These are phyloP conservation scores for Mythimna pallens DNA, from an alignment of 2,888 invertebrate species.

Conservation along the genomic window DNA sequence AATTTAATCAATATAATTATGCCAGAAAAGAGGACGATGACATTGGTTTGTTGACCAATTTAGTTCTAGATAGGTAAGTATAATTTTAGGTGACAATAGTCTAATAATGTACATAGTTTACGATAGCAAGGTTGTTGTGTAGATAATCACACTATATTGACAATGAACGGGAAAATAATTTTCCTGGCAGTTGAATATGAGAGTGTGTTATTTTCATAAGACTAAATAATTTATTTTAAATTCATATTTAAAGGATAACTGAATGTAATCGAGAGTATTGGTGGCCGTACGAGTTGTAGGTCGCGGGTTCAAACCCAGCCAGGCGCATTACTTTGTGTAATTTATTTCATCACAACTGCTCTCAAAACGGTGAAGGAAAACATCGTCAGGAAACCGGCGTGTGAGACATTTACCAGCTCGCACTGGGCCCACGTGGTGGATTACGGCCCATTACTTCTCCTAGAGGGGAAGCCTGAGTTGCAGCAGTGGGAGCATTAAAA, in stretches of 20 bases:
- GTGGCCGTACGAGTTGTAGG: no score
- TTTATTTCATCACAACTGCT: no score
- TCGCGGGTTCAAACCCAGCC: no score
- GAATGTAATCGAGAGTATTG: no score
- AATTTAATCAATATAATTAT: background rate
- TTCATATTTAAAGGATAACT: background rate
- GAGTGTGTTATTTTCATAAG: slow-evolving; percentile 1
- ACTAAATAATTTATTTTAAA: background rate
- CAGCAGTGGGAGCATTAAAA: no score
- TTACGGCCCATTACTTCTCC: no score
- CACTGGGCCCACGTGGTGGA: no score
- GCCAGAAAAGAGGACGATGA: background rate
- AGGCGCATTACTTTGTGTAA: no score
- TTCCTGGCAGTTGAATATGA: slow-evolving; percentile 30
- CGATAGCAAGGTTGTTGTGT: background rate
- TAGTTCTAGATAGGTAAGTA: background rate
- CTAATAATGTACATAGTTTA: background rate
- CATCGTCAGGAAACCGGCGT: no score
- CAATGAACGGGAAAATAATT: slow-evolving; percentile 32
- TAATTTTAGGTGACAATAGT: slow-evolving; percentile 38
- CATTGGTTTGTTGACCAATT: slow-evolving; percentile 14
- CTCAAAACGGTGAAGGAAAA: no score
- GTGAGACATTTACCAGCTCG: no score
- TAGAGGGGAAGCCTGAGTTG: no score
- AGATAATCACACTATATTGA: background rate